Evolutionary conservation across 2,113 vertebrate species (phyloP).

Genomic region (Thalassarche chlororhynchos): DNA sequence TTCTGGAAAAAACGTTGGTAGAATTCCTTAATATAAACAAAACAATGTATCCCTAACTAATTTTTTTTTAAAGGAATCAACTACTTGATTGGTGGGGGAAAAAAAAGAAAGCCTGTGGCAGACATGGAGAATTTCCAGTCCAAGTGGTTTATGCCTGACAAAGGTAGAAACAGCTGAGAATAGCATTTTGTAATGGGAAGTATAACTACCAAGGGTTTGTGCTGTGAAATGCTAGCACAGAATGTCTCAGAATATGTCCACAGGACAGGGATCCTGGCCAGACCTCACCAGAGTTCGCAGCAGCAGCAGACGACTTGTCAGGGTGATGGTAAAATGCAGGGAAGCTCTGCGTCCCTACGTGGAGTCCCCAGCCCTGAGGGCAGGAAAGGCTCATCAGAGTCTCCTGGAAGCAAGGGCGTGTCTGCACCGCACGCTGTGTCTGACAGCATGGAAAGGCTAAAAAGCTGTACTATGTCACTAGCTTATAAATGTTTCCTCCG

Average conservation of each 20-base stretch:
- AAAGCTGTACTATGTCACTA: background rate
- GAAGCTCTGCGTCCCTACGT: background rate
- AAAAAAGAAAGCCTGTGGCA: background rate
- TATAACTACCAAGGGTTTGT: background rate
- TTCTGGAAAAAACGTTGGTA: background rate
- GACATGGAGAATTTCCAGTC: background rate
- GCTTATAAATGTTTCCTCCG: fast-evolving
- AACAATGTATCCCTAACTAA: background rate
- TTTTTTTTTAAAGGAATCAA: background rate
- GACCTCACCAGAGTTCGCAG: background rate
- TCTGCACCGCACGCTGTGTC: fast-evolving
- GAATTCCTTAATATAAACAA: background rate
- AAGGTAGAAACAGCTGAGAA: background rate
- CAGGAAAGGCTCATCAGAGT: background rate
- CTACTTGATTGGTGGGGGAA: background rate
- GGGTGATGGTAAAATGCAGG: background rate
- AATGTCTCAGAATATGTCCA: background rate
- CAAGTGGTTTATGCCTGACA: background rate
- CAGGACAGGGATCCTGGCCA: background rate
- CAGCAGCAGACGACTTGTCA: background rate
- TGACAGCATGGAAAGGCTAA: fast-evolving
- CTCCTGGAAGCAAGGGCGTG: background rate
- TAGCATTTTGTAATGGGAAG: background rate
- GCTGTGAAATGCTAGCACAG: fast-evolving
- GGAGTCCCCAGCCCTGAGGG: background rate